Base-by-base conservation (phyloP, 2,113 vertebrate species). In the Glaucidium brasilianum region DNA sequence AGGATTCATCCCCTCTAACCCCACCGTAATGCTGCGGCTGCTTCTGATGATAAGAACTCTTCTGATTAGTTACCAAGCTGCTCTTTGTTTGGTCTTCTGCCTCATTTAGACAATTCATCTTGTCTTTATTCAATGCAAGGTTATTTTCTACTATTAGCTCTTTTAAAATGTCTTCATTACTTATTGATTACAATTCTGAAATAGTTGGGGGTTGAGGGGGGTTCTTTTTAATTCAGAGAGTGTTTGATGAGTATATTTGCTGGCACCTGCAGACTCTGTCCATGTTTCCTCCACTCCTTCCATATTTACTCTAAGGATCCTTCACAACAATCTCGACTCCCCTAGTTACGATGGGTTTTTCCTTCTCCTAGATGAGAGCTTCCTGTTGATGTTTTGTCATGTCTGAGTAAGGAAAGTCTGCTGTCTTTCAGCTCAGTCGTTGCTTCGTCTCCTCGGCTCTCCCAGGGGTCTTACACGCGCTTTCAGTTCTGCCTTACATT, bases 381-480 rank as follows among this genome's bases (percentile, higher is more conserved):
- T 89, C 80, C 69, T 63, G 56, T 58, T n/a, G 74, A 43, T 81
- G 86, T 37, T 37, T 66, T 86, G 79, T 86, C 68, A 17, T 74
- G 80, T 80, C 67, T 83, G 79, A 76, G 76, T 68, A 29, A 67
- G 80, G 75, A 47, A 43, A 43, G 82, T 30, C 74, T 71, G 92
- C 5, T 68, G 43, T 23, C 86, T 94, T 32, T 64, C 79, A 78
- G 83, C 86, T 94, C 83, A 25, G 69, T 58, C 58, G 52, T 52
- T 94, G 39, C 92, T 89, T 82, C 69, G 18, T 89, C 94, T 89
- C 83, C 85, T 87, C 72, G 72, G 79, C 91, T 66, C 86, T 97
- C 92, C 92, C 94, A 47, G 58, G 94, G 92, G 94, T 88, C 92
- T 56, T 55, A 45, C 86, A 50, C 6, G 2, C 0, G 2, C 88